Base-by-base conservation (phyloP, 2,888 invertebrate species). In the Nymphalis c-album region DNA sequence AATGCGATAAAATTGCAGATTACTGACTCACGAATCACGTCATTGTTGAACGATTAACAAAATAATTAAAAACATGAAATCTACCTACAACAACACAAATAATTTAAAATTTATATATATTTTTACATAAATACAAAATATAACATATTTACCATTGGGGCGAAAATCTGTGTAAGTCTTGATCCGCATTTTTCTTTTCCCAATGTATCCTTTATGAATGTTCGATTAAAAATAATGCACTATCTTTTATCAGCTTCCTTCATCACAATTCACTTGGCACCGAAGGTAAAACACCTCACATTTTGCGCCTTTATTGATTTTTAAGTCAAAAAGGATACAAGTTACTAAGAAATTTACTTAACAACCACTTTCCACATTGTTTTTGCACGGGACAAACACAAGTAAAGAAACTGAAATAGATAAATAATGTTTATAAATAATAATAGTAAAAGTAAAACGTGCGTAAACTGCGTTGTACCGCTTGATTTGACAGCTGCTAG, bases 351-450 rank as follows among this genome's bases (percentile, higher is more conserved):
- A 89, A 88, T 84, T 81, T 76, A 77, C 80, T 88, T 93, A 93
- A 89, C 93, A 93, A 89, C 93, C 93, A 93, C 93, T 93, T 88
- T 91, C 88, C 90, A 91, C 92, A 92, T 92, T 92, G 91, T 91
- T 91, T 91, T 91, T 91, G 90, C 90, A 87, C 90, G 84, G 83
- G 84, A 88, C 92, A 92, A 90, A 92, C 89, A 89, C 92, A 92
- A 92, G 92, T 88, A 92, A 92, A 92, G 88, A 86, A 86, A 91
- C 92, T 92, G 90, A 75, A 90, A 90, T 70, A 77, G 77, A 74
- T 88, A 86, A 81, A 75, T 61, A 64, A 69, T 61, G 22, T 59
- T 69, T 57, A 26, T 62, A 50, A 31, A 31, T 64, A 67, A 65
- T 63, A 51, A 75, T 74, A 71, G 51, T 68, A 50, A 22, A 76